A percentile compares a stretch with the other conserved stretches of the same genome.
These are phyloP conservation scores for Oopsacas minuta DNA, from an alignment of 37 sponge, comb jelly and placozoan genomes.

Conservation along the genomic window DNA sequence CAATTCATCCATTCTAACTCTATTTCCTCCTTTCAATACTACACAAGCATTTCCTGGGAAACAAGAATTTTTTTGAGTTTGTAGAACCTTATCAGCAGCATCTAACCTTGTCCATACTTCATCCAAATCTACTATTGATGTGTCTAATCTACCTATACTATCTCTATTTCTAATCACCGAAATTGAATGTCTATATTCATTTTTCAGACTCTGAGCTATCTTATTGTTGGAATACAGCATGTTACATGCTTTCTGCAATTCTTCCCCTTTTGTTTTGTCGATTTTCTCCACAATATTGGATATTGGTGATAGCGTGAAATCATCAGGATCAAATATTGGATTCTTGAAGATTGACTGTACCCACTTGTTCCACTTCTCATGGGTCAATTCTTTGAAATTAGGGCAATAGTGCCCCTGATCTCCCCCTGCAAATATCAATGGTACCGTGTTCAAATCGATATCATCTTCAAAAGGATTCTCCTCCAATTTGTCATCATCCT, in stretches of 20 bases:
- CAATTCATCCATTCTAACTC: constrained; percentile 9
- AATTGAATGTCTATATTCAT: not conserved
- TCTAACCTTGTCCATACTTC: not conserved
- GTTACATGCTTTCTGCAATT: not conserved
- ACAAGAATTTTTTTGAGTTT: not conserved
- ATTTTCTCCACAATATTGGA: not conserved
- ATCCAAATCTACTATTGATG: not conserved
- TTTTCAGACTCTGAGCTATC: not conserved
- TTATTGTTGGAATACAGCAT: not conserved
- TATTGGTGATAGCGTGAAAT: not conserved
- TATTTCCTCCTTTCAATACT: not conserved
- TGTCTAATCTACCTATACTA: no score
- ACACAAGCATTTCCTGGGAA: constrained; percentile 2
- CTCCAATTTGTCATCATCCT: not conserved
- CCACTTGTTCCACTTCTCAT: not conserved
- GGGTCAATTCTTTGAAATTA: not conserved
- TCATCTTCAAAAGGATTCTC: not conserved
- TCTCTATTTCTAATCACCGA: no score
- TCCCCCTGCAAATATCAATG: not conserved
- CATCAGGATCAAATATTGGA: not conserved
- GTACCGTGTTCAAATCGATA: not conserved
- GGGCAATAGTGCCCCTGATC: not conserved
- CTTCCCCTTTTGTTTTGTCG: not conserved
- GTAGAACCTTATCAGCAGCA: not conserved
- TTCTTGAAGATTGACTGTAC: not conserved